Evolutionary conservation across 2,888 invertebrate genomes (phyloP), one percentile per base, ranked within the genome.

Genomic region (Sialis fuliginosa): DNA sequence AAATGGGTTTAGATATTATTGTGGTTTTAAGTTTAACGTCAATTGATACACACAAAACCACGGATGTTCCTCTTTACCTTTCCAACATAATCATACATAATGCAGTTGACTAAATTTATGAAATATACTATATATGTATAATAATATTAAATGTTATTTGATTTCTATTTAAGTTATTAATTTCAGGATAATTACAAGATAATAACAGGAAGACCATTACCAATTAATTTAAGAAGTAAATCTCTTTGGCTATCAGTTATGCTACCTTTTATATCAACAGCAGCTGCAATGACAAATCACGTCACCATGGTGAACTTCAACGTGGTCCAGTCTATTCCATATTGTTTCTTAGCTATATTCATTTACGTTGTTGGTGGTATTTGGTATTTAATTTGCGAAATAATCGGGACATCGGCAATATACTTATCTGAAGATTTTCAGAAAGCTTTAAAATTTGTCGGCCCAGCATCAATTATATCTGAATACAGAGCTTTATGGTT

Each of bases 401-500:
- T 72, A 1, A 66, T 81, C 12, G 80, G 79, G 50, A 64, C 67
- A 10, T 74, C 78, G 5, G 81, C 81, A 1, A 73, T 72, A 51
- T 66, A 76, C 30, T 60, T 82, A 39, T 78, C 81, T 3, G 77
- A 79, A 49, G 77, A 81, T 56, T 81, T 82, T 58, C 77, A 81
- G 62, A 68, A 65, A 69, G 77, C 80, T 7, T 64, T 82, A 6
- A 76, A 75, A 33, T 70, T 81, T 55, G 70, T 81, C 42, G 80
- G 81, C 0, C 79, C 81, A 0, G 78, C 81, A 0, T 70, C 72
- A 3, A 74, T 74, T 63, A 77, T 82, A 0, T 77, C 81, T 0
- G 76, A 81, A 54, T 82, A 81, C 56, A 70, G 82, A 2, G 74
- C 79, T 0, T 62, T 82, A 1, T 82, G 82, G 82, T 69, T 82